Evolutionary conservation across 2,113 vertebrate species (phyloP).

Genomic region (Holacanthus passer): DNA sequence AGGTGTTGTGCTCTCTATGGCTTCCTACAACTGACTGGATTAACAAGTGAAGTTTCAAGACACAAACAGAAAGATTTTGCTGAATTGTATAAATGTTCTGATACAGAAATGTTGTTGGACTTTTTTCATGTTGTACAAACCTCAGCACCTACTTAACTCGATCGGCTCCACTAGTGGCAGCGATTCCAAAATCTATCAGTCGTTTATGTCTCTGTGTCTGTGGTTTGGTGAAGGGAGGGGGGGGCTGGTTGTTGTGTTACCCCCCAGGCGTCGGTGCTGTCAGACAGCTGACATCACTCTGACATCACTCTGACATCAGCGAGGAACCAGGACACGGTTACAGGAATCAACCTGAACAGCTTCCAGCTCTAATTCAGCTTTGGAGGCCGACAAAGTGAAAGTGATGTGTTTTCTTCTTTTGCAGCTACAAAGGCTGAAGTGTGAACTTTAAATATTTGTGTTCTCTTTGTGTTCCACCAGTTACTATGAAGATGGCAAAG

Average conservation of each 20-base stretch:
- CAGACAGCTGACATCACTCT: conserved; percentile 31
- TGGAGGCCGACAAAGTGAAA: conserved; percentile 8
- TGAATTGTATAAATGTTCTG: background rate
- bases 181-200: conserved; percentile 47
- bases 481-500: background rate
- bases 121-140: background rate
- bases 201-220: conserved; percentile 12
- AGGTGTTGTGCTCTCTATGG: background rate
- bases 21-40: background rate
- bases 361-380: too few relatives aligned
- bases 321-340: conserved; percentile 58
- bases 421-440: background rate
- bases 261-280: background rate
- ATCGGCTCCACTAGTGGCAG: background rate
- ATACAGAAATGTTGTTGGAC: background rate
- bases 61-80: background rate
- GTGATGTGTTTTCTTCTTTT: background rate
- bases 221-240: background rate
- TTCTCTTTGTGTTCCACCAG: background rate
- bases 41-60: background rate
- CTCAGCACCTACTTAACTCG: background rate
- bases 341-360: conserved; percentile 43
- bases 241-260: background rate
- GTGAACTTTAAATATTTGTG: background rate
- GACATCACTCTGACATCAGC: conserved; percentile 55